These are phyloP conservation scores for Cuculus canorus DNA, from an alignment of 2,797 vertebrate species.

Conservation along the genomic window DNA sequence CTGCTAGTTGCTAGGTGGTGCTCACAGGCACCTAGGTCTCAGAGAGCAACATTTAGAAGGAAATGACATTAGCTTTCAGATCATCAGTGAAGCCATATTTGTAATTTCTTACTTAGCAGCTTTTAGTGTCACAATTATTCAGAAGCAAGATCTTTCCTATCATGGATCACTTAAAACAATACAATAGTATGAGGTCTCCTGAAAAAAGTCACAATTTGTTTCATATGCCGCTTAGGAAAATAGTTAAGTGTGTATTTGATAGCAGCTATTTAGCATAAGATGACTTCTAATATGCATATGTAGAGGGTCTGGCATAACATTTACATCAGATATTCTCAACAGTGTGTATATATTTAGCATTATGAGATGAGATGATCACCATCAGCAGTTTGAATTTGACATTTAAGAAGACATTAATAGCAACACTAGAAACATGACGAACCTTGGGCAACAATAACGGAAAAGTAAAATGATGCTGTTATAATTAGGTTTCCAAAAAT, in stretches of 20 bases:
- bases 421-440: conserved; percentile 16
- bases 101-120: conserved; percentile 38
- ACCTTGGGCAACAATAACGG: conserved; percentile 33
- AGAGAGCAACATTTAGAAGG: background rate
- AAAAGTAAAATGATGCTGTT: background rate
- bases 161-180: background rate
- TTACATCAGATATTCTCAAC: conserved; percentile 22
- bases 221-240: background rate
- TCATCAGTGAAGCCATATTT: conserved; percentile 38
- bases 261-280: conserved; percentile 33
- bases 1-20: background rate
- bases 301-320: conserved; percentile 19
- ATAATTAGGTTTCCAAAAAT: conserved; percentile 39
- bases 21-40: background rate
- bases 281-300: conserved; percentile 33
- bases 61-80: background rate
- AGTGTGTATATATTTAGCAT: conserved; percentile 22
- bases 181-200: background rate
- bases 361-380: conserved; percentile 47
- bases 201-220: background rate
- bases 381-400: conserved; percentile 38
- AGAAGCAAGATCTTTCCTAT: background rate
- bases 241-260: background rate
- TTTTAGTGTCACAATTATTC: conserved; percentile 37
- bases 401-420: conserved; percentile 53